Percentiles rank a stretch among this genome's conserved stretches.
Conservation (phyloP, 2,888 invertebrate species). For the Lasioglossum morio region DNA sequence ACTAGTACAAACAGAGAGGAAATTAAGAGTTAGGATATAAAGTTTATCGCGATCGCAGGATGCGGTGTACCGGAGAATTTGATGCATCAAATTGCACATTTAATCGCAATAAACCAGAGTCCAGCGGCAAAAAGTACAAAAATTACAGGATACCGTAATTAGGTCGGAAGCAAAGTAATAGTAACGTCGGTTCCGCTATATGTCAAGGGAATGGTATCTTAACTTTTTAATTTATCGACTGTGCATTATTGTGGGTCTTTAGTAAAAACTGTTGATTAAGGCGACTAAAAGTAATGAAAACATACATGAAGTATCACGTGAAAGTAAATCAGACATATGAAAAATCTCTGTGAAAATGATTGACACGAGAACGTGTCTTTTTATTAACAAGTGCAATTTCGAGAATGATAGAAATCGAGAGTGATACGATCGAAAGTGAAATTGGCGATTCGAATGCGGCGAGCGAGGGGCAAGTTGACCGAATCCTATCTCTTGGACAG, state of each 20-base stretch:
- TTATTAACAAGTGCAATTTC: background rate
- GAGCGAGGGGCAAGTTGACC: slow-evolving; percentile 3
- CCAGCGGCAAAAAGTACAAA: slow-evolving; percentile 36
- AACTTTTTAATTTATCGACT: background rate
- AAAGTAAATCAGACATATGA: background rate
- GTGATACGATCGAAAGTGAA: background rate
- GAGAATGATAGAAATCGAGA: background rate
- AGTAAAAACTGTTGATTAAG: background rate
- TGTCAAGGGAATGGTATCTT: slow-evolving; percentile 8
- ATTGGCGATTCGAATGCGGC: slow-evolving; percentile 7
- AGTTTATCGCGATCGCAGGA: slow-evolving; percentile 47
- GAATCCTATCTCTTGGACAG: slow-evolving; percentile 24
- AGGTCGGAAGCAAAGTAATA: slow-evolving; percentile 52
- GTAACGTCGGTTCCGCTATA: slow-evolving; percentile 37
- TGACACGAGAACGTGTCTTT: too few relatives aligned
- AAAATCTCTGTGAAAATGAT: background rate
- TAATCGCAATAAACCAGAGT: slow-evolving; percentile 36
- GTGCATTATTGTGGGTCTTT: background rate
- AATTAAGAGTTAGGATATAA: slow-evolving; percentile 41
- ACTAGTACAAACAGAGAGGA: slow-evolving; percentile 7
- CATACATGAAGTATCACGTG: background rate
- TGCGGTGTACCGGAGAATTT: slow-evolving; percentile 50
- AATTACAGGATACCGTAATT: slow-evolving; percentile 60
- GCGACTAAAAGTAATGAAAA: background rate
- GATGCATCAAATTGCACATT: slow-evolving; percentile 55